Conservation (phyloP, 2,888 invertebrate species). For the Sarcophaga caerulescens region DNA sequence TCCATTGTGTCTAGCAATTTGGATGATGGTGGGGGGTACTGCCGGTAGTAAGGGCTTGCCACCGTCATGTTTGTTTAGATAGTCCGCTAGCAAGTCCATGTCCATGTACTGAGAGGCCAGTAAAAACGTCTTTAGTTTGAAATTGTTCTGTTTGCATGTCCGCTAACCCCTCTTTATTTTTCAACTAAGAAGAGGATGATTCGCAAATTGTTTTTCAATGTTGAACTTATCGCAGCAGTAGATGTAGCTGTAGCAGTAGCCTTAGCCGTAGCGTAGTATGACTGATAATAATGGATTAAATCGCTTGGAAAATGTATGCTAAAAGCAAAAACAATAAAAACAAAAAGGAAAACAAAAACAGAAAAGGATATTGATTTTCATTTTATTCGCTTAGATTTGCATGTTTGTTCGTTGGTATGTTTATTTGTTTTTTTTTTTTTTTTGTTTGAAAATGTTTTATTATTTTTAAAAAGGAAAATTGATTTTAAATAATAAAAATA, state of each 20-base stretch:
- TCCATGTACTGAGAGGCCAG: constrained; percentile 25
- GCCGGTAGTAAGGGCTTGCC: not conserved
- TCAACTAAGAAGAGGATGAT: constrained; percentile 17
- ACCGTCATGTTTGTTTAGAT: not conserved
- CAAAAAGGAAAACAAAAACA: not conserved
- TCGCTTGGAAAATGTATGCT: constrained; percentile 51
- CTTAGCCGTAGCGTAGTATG: not conserved
- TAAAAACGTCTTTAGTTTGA: constrained; percentile 25
- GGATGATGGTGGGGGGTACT: not conserved
- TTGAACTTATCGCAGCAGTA: constrained; percentile 3
- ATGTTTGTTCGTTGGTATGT: not conserved
- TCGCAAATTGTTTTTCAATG: constrained; percentile 58
- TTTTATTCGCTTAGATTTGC: too few species aligned
- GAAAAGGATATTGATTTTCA: constrained; percentile 44
- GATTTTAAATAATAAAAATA: constrained; percentile 16
- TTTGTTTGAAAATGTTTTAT: not conserved
- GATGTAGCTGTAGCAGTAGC: not conserved
- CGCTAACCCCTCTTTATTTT: not conserved
- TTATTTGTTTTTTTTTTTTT: not conserved
- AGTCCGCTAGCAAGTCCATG: not conserved
- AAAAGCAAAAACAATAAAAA: not conserved
- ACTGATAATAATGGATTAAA: constrained; percentile 45
- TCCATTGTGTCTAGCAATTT: constrained; percentile 21
- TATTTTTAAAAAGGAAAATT: constrained; percentile 23
- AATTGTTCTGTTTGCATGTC: constrained; percentile 19